These are phyloP conservation scores for Dromaius novaehollandiae DNA, from an alignment of 2,113 vertebrate genomes.

Conservation along the genomic window DNA sequence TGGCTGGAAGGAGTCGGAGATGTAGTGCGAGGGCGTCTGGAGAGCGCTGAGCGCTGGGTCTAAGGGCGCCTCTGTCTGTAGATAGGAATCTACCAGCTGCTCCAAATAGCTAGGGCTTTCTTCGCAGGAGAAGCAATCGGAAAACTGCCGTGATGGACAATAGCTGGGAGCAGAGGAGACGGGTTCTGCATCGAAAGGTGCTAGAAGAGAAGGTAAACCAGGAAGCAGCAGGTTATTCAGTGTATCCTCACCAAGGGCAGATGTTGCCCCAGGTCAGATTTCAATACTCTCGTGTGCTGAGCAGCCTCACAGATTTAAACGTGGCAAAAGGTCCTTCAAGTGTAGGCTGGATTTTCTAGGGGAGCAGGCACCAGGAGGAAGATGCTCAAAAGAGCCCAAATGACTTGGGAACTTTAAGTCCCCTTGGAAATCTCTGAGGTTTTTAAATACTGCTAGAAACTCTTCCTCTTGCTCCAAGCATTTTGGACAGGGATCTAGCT, in stretches of 20 bases:
- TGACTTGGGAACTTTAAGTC: neutral
- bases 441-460: neutral
- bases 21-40: constrained; percentile 65
- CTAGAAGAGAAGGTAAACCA: constrained; percentile 65
- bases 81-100: constrained; percentile 81
- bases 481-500: neutral
- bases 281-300: neutral
- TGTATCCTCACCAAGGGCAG: neutral
- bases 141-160: constrained; percentile 74
- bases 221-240: neutral
- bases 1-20: constrained; percentile 75
- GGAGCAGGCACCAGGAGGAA: neutral
- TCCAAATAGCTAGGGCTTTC: constrained; percentile 73
- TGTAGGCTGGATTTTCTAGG: neutral
- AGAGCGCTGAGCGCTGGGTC: constrained; percentile 50
- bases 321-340: neutral
- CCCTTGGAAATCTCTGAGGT: neutral
- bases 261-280: neutral
- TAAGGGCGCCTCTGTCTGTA: constrained; percentile 69
- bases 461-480: neutral
- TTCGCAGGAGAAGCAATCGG: constrained; percentile 73
- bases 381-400: neutral
- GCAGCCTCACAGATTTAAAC: neutral
- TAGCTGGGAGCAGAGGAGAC: constrained; percentile 59
- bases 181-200: constrained; percentile 73